Evolutionary conservation across 2,113 vertebrate species (phyloP).

Genomic region (Elephantulus edwardii): DNA sequence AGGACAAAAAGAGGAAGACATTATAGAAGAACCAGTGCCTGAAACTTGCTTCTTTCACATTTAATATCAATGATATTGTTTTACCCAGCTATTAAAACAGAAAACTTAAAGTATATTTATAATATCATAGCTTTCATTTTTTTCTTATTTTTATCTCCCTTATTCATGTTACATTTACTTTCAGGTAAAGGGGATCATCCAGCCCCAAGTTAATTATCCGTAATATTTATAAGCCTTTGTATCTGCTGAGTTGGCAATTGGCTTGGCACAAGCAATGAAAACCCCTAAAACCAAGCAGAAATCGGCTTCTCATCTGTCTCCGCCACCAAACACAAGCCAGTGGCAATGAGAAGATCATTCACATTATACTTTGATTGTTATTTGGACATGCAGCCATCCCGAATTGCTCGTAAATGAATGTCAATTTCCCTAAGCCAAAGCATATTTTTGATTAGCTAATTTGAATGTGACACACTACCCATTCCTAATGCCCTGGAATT

Average conservation of each 20-base stretch:
- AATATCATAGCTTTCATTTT: conserved; percentile 25
- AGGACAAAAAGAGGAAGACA: conserved; percentile 50
- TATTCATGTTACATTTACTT: not conserved
- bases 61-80: conserved; percentile 54
- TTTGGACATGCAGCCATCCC: conserved; percentile 12
- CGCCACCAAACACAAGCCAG: conserved; percentile 18
- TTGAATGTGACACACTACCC: not conserved
- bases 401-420: conserved; percentile 33
- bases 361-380: conserved; percentile 26
- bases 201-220: not conserved
- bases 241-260: not conserved
- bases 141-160: conserved; percentile 35
- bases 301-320: conserved; percentile 15
- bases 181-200: not conserved
- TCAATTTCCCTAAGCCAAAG: not conserved
- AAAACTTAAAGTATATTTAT: conserved; percentile 45
- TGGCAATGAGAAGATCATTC: conserved; percentile 23
- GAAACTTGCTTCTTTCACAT: conserved; percentile 35
- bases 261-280: conserved; percentile 29
- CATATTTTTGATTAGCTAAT: conserved; percentile 43
- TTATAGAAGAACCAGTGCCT: conserved; percentile 13
- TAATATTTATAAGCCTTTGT: not conserved
- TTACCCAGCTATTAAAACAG: conserved; percentile 49
- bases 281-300: not conserved
- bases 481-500: conserved; percentile 8